phyloP scores from a whole-genome alignment of 1,140 invertebrate genomes.

The Drosophila rhopaloa region DNA sequence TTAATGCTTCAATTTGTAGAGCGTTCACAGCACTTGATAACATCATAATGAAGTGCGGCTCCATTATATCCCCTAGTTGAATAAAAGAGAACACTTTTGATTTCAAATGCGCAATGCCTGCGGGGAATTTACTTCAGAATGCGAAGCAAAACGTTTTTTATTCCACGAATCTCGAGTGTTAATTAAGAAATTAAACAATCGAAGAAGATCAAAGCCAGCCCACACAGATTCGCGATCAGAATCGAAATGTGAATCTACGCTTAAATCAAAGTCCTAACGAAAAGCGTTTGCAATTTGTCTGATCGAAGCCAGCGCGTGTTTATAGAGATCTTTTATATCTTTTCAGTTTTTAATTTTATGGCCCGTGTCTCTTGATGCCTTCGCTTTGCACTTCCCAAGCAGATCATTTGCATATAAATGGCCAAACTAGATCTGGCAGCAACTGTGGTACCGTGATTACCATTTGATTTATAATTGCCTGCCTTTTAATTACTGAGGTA shows the following conservation, averaged over 20 bases:
- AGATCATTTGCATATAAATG: conserved; percentile 44
- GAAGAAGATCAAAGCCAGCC: conserved; percentile 52
- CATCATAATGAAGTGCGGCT: conserved; percentile 33
- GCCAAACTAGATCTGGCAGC: conserved; percentile 27
- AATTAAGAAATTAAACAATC: conserved; percentile 78
- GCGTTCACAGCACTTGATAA: conserved; percentile 41
- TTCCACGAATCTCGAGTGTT: conserved; percentile 53
- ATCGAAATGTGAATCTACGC: conserved; percentile 11
- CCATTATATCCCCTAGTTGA: conserved; percentile 43
- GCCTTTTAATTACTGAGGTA: conserved; percentile 34
- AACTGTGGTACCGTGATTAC: conserved; percentile 8
- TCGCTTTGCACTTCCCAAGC: conserved; percentile 47
- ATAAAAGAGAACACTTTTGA: conserved; percentile 67
- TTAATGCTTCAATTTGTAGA: conserved; percentile 60
- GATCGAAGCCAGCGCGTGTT: conserved; percentile 8
- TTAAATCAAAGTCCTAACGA: conserved; percentile 21
- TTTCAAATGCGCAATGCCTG: conserved; percentile 69
- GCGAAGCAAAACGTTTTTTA: conserved; percentile 31
- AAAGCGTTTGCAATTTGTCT: conserved; percentile 52
- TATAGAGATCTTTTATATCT: conserved; percentile 23
- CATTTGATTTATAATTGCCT: conserved; percentile 39
- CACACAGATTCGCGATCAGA: conserved; percentile 41
- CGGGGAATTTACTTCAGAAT: conserved; percentile 16
- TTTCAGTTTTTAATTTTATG: conserved; percentile 46
- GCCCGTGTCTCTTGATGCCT: conserved; percentile 45